Percentiles rank a stretch among this genome's conserved stretches.
Conservation (phyloP, 2,888 invertebrate species). For the Oscheius sp. region DNA sequence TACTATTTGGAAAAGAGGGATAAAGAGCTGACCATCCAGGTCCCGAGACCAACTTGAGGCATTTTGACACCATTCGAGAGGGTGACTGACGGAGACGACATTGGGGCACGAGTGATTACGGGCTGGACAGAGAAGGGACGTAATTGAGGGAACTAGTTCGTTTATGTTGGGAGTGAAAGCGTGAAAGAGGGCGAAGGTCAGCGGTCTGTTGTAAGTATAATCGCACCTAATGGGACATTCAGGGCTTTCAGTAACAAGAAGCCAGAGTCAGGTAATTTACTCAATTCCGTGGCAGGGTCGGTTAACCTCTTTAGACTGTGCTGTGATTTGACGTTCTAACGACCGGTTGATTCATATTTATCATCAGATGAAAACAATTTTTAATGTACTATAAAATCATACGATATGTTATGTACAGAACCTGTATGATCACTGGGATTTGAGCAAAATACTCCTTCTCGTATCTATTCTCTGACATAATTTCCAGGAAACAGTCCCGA, state of each 20-base stretch:
- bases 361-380: not conserved
- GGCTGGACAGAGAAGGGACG: not conserved
- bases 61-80: constrained; percentile 62
- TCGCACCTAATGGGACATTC: too few relatives aligned
- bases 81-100: constrained; percentile 41
- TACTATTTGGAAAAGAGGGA: constrained; percentile 50
- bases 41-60: constrained; percentile 65
- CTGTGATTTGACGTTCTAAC: too few relatives aligned
- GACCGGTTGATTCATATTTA: too few relatives aligned
- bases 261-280: too few relatives aligned
- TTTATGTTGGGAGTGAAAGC: not conserved
- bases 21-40: constrained; percentile 70
- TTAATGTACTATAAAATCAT: constrained; percentile 1
- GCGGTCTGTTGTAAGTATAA: too few relatives aligned
- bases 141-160: constrained; percentile 16
- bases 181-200: too few relatives aligned
- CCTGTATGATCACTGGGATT: constrained; percentile 27
- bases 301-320: too few relatives aligned
- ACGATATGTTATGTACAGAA: constrained; percentile 24
- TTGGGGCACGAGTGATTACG: constrained; percentile 10
- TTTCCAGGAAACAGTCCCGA: constrained; percentile 81
- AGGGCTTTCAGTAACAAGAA: too few relatives aligned
- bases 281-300: too few relatives aligned
- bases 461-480: constrained; percentile 77
- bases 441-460: not conserved